Percentiles rank a stretch among this genome's conserved stretches.
These are phyloP conservation scores for Elgaria multicarinata DNA, from an alignment of 2,113 vertebrate species.

Conservation along the genomic window DNA sequence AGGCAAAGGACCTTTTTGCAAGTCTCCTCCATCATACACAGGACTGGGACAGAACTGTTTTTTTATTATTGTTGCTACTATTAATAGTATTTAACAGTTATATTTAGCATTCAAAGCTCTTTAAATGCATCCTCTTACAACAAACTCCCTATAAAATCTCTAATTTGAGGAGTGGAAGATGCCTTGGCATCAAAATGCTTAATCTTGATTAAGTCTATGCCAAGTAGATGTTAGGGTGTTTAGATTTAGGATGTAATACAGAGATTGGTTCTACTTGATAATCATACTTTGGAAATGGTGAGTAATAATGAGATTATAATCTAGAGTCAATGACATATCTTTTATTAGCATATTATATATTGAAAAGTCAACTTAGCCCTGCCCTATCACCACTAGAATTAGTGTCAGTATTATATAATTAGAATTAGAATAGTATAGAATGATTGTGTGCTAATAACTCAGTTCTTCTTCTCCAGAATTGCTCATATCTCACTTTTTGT, in stretches of 20 bases:
- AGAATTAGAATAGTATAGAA: background rate
- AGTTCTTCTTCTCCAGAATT: background rate
- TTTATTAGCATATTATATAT: background rate
- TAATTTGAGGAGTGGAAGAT: background rate
- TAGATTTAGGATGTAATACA: background rate
- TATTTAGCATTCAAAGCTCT: no score
- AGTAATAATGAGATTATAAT: background rate
- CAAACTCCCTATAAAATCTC: background rate
- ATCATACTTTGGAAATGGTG: background rate
- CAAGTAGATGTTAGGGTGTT: background rate
- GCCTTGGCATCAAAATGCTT: background rate
- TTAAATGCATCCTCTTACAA: no score
- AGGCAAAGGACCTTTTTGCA: background rate
- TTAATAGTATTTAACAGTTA: no score
- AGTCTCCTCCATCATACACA: background rate
- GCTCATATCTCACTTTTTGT: background rate
- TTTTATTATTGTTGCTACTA: no score
- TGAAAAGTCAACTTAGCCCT: background rate
- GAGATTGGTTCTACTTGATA: background rate
- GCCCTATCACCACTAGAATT: background rate
- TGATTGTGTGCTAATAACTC: background rate
- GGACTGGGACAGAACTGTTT: background rate
- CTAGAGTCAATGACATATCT: background rate
- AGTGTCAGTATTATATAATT: background rate
- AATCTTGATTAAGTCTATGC: background rate